phyloP scores from a whole-genome alignment of 2,888 invertebrate genomes.

The Drosophila kanekoi region DNA sequence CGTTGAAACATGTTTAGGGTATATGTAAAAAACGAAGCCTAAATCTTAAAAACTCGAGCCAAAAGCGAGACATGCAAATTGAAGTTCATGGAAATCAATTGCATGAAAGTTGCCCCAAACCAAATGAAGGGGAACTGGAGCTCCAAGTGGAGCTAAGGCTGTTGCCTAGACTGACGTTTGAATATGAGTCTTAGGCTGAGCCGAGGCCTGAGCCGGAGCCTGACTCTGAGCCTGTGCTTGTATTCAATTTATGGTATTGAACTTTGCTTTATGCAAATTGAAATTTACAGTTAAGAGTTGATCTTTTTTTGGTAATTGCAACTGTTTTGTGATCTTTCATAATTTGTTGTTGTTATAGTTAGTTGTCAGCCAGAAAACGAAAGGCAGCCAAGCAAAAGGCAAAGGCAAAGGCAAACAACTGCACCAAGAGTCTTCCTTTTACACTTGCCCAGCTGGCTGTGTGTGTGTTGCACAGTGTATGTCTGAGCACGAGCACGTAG shows the following conservation, averaged over 20 bases:
- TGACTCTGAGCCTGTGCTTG: conserved; percentile 22
- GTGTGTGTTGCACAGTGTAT: conserved; percentile 11
- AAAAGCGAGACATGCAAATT: conserved; percentile 57
- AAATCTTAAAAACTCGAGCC: conserved; percentile 4
- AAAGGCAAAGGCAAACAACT: not conserved
- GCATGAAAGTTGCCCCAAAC: conserved; percentile 68
- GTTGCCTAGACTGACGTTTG: conserved; percentile 5
- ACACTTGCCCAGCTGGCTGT: conserved; percentile 21
- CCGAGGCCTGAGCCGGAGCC: not conserved
- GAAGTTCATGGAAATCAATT: conserved; percentile 77
- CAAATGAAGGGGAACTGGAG: conserved; percentile 62
- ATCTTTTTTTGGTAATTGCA: conserved; percentile 47
- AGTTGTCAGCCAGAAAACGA: conserved; percentile 14
- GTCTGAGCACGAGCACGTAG: conserved; percentile 9
- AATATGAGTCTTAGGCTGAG: conserved; percentile 17
- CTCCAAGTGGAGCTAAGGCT: conserved; percentile 14
- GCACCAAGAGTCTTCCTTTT: conserved; percentile 5
- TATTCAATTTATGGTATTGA: conserved; percentile 64
- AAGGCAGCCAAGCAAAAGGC: conserved; percentile 3
- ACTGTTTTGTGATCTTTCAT: conserved; percentile 41
- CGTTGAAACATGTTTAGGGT: no score
- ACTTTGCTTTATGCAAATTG: conserved; percentile 69
- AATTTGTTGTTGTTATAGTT: conserved; percentile 4
- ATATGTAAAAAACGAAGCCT: conserved; percentile 1
- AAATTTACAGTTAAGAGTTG: conserved; percentile 36